A percentile compares a stretch with the other conserved stretches of the same genome.
Evolutionary conservation across 2,888 invertebrate genomes (phyloP).

Genomic region (Peribatodes rhomboidaria): DNA sequence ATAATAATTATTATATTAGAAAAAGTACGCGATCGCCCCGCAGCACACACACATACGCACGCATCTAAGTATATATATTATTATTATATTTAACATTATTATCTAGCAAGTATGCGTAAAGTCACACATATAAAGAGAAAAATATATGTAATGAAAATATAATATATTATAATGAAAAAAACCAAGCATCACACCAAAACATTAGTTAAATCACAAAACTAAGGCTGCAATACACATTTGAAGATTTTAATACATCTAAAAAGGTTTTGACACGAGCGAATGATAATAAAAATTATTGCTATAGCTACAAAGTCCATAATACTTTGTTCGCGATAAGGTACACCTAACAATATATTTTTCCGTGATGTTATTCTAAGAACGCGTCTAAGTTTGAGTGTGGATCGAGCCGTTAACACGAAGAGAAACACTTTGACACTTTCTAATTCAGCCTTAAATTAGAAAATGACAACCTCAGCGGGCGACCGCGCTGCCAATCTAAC

Average conservation of each 20-base stretch:
- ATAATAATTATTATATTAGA: conserved; percentile 53
- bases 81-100: conserved; percentile 53
- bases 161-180: conserved; percentile 36
- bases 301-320: conserved; percentile 77
- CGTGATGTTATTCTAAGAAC: conserved; percentile 45
- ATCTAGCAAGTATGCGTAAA: conserved; percentile 62
- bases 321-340: conserved; percentile 76
- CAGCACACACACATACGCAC: conserved; percentile 63
- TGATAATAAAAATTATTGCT: conserved; percentile 74
- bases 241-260: conserved; percentile 31
- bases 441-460: conserved; percentile 86
- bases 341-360: conserved; percentile 60
- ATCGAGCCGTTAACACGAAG: conserved; percentile 41
- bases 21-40: conserved; percentile 77
- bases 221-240: conserved; percentile 52
- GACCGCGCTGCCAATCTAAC: conserved; percentile 61
- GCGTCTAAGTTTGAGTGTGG: conserved; percentile 51
- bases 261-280: conserved; percentile 48
- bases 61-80: conserved; percentile 54
- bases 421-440: conserved; percentile 74
- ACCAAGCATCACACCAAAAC: conserved; percentile 50
- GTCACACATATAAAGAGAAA: conserved; percentile 58
- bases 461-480: conserved; percentile 75
- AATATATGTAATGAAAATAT: conserved; percentile 39
- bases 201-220: conserved; percentile 72